Base-by-base conservation (phyloP, 2,113 vertebrate genomes). In the Pogona vitticeps region DNA sequence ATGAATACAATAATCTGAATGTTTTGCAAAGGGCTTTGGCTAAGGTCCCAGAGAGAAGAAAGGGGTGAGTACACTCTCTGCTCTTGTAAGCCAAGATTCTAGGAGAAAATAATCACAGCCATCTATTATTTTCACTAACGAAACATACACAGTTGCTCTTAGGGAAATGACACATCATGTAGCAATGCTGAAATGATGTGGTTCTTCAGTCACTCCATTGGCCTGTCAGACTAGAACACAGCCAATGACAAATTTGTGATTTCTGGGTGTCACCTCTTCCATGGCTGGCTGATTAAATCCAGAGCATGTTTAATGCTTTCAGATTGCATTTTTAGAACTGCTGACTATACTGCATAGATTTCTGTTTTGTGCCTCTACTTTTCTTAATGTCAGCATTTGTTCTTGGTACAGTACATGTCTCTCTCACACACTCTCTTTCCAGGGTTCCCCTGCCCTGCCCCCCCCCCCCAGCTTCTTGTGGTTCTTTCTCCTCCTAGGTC, bases 201-300 rank as follows among this genome's bases (percentile, higher is more conserved):
- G 1, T 20, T 82, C 21, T 59, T 78, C 31, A 72, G 38, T n/a
- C 26, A 83, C 82, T 59, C 67, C 56, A 86, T 75, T 88, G 81
- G 82, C 83, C 67, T 21, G 6, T 75, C 73, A 61, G 56, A 76
- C 33, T 73, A 38, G 6, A 23, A 46, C 36, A 68, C 80, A 77
- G 71, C 58, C 70, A 83, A 61, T 58, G 21, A 70, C 33, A 88
- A 58, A 89, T 91, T 61, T 88, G 40, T 87, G 58, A 42, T 83
- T 90, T 90, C 82, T 91, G 88, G 90, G 52, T 84, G 87, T 86
- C 89, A 89, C 46, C 46, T 80, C 84, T 90, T 67, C 76, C 58
- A 84, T 68, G 80, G 18, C 63, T 61, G 36, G 75, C 52, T 59
- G 42, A 84, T 89, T 86, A 91, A 83, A 82, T 68, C 85, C 80